Evolutionary conservation across 2,888 invertebrate genomes (phyloP).

Genomic region (Lysandra bellargus): DNA sequence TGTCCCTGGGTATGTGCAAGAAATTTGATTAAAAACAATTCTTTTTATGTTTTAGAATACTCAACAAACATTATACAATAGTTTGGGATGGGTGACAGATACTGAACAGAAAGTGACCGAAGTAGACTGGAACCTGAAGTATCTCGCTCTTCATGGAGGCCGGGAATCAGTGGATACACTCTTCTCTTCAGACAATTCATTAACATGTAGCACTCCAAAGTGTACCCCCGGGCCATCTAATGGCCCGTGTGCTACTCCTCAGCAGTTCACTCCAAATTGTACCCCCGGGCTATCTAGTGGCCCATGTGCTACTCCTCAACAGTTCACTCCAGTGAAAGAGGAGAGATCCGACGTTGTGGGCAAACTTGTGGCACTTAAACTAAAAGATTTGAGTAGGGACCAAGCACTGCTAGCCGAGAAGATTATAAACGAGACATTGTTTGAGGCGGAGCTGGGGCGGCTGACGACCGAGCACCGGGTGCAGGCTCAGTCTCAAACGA

Average conservation of each 20-base stretch:
- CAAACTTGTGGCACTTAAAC: constrained; percentile 35
- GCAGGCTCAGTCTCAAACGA: neutral
- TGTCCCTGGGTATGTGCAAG: too few species aligned
- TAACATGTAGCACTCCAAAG: neutral
- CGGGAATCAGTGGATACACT: neutral
- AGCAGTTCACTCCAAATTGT: neutral
- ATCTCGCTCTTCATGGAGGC: constrained; percentile 1
- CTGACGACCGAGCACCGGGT: constrained; percentile 22
- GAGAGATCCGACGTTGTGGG: constrained; percentile 37
- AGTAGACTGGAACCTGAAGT: constrained; percentile 10
- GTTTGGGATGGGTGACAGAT: neutral
- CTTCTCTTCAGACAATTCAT: neutral
- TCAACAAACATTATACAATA: neutral
- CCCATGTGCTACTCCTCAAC: too few species aligned
- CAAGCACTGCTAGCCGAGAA: constrained; percentile 37
- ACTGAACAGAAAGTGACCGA: neutral
- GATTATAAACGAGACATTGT: constrained; percentile 36
- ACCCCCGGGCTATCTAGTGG: neutral
- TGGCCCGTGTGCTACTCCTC: neutral
- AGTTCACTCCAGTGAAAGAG: constrained; percentile 10
- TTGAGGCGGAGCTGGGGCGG: constrained; percentile 33
- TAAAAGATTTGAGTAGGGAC: constrained; percentile 31
- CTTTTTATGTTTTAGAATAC: neutral
- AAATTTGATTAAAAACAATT: neutral
- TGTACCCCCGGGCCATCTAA: neutral